phyloP scores from a whole-genome alignment of 2,797 vertebrate genomes.

The Bucorvus abyssinicus region DNA sequence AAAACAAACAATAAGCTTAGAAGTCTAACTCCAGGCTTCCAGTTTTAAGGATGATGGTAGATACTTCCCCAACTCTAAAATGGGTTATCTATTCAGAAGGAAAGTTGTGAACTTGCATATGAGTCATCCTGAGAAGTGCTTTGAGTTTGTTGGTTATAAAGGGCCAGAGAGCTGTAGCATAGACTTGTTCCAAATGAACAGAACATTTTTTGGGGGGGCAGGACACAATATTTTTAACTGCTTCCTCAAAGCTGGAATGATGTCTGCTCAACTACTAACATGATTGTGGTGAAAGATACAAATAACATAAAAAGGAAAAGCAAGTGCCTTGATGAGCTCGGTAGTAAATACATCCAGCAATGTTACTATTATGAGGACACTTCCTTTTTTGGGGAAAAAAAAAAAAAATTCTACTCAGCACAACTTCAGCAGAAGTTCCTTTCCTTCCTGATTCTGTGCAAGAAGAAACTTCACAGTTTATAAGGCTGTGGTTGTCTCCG shows the following conservation, averaged over 20 bases:
- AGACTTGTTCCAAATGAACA: background rate
- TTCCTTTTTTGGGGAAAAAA: background rate
- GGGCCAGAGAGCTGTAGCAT: background rate
- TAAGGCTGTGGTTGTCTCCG: background rate
- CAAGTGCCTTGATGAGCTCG: background rate
- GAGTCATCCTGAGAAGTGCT: background rate
- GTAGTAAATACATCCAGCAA: background rate
- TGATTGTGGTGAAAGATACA: background rate
- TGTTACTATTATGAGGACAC: background rate
- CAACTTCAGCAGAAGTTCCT: conserved; percentile 13
- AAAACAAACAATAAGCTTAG: background rate
- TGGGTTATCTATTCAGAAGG: background rate
- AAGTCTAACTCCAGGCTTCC: background rate
- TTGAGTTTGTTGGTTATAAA: background rate
- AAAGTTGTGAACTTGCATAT: background rate
- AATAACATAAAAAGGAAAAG: conserved; percentile 5
- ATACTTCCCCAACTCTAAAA: background rate
- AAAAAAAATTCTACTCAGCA: background rate
- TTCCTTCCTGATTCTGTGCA: conserved; percentile 22
- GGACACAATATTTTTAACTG: background rate
- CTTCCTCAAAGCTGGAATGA: background rate
- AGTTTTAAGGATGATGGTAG: background rate
- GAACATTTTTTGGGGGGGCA: background rate
- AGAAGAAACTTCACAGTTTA: background rate
- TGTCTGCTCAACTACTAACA: background rate